These are phyloP conservation scores for Drosophila insularis DNA, from an alignment of 1,140 invertebrate genomes.

Conservation along the genomic window DNA sequence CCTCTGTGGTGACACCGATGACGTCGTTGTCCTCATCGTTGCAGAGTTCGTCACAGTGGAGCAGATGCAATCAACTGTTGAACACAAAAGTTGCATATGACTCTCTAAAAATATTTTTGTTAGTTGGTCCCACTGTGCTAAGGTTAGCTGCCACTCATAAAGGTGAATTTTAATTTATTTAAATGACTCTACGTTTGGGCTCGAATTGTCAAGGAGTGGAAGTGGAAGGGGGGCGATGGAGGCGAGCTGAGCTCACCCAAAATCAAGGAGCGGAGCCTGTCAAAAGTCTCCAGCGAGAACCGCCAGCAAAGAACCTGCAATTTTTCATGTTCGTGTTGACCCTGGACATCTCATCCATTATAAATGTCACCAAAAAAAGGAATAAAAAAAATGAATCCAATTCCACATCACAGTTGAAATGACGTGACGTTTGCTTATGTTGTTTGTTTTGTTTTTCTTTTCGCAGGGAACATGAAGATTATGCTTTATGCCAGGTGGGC, in stretches of 20 bases:
- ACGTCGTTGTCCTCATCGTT: constrained; percentile 50
- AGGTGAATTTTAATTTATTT: constrained; percentile 76
- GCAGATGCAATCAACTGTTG: neutral
- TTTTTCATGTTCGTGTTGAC: constrained; percentile 66
- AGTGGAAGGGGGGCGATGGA: neutral
- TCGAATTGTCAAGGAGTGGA: neutral
- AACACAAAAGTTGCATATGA: neutral
- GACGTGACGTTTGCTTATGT: neutral
- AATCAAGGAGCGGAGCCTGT: constrained; percentile 48
- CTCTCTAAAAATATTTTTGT: no score
- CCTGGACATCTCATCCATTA: constrained; percentile 3
- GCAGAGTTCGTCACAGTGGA: constrained; percentile 33
- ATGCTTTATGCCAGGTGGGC: constrained; percentile 96
- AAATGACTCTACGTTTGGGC: constrained; percentile 47
- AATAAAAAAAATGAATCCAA: neutral
- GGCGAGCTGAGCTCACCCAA: constrained; percentile 48
- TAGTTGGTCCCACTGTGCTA: neutral
- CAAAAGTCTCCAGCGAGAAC: constrained; percentile 12
- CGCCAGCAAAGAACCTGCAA: constrained; percentile 58
- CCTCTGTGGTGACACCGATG: constrained; percentile 63
- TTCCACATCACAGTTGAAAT: neutral
- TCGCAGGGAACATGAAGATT: constrained; percentile 88
- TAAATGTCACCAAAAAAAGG: constrained; percentile 3
- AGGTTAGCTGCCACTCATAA: constrained; percentile 39
- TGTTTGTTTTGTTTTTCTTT: neutral